These are phyloP conservation scores for Scopus umbretta DNA, from an alignment of 2,113 vertebrate genomes.

Conservation along the genomic window DNA sequence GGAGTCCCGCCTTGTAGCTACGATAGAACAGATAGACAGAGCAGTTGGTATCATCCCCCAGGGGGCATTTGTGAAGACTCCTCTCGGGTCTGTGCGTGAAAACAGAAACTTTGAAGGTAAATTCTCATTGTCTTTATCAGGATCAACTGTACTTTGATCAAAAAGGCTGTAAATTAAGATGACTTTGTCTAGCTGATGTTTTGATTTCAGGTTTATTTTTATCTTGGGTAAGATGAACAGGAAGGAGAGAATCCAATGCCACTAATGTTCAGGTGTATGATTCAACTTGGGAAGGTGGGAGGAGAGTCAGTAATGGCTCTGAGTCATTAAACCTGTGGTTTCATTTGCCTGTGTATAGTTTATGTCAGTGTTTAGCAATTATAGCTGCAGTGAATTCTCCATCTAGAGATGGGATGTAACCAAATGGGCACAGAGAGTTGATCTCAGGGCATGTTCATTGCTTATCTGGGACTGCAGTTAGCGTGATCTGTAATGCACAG, in stretches of 20 bases:
- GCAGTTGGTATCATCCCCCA: slow-evolving; percentile 84
- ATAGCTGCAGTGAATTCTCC: background rate
- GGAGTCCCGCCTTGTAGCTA: slow-evolving; percentile 81
- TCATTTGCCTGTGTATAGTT: background rate
- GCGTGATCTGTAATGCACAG: background rate
- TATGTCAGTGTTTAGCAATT: background rate
- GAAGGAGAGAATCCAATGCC: background rate
- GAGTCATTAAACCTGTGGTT: background rate
- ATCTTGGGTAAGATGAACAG: background rate
- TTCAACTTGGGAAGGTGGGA: background rate
- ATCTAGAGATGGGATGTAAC: background rate
- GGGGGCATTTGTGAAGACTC: slow-evolving; percentile 83
- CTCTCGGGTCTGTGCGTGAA: slow-evolving; percentile 74
- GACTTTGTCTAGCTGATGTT: background rate
- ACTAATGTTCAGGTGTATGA: background rate
- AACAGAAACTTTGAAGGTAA: slow-evolving; percentile 91
- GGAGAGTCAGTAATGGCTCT: background rate
- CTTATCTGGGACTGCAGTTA: background rate
- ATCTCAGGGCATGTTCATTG: background rate
- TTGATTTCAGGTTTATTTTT: background rate
- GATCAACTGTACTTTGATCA: background rate
- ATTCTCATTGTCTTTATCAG: background rate
- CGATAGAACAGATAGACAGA: slow-evolving; percentile 82
- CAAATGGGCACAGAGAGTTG: background rate
- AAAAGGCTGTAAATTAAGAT: background rate